Base-by-base conservation (phyloP, 2,113 vertebrate genomes). In the Ondatra zibethicus region DNA sequence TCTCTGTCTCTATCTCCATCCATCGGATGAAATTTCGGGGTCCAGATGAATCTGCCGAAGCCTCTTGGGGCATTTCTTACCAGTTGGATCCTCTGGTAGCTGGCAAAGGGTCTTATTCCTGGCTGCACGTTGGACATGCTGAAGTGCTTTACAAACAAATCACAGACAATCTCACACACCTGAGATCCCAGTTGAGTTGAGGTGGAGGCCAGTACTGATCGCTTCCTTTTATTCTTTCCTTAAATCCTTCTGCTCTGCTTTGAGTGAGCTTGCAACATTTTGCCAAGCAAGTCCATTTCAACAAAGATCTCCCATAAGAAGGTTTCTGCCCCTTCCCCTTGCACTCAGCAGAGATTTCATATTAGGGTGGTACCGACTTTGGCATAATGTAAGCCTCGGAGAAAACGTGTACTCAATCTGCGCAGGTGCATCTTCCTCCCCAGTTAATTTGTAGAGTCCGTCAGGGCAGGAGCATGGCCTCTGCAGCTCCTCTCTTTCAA, bases 361-460 rank as follows among this genome's bases (percentile, higher is more conserved):
- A 55, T 76, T 75, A 82, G 10, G 76, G 94, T 92, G 82, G 31
- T 63, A 55, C 47, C 39, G 75, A 82, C 68, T 42, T 65, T 7
- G 7, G 42, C 50, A 7, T 63, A 65, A n/a, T 65, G 16, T 39
- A 42, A 94, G 84, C n/a, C 58, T 66, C 45, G 7, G 61, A 52
- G 47, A 50, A 93, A 89, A 75, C 88, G 70, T 96, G 87, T 77
- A 47, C 92, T 92, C 33, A 29, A 4, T 85, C 87, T 92, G 63
- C 68, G 29, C 58, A 84, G 11, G 5, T 1, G 21, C 21, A 42
- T 80, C 88, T 92, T 89, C 27, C 55, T 7, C 23, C 16, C 58
- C 45, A 63, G 70, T 72, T 93, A 65, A 66, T 94, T 73, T 95
- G 70, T 68, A 42, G 84, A 75, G 17, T 94, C 70, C 75, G 87